Conservation (phyloP, 2,113 vertebrate species). For the Monopterus albus region DNA sequence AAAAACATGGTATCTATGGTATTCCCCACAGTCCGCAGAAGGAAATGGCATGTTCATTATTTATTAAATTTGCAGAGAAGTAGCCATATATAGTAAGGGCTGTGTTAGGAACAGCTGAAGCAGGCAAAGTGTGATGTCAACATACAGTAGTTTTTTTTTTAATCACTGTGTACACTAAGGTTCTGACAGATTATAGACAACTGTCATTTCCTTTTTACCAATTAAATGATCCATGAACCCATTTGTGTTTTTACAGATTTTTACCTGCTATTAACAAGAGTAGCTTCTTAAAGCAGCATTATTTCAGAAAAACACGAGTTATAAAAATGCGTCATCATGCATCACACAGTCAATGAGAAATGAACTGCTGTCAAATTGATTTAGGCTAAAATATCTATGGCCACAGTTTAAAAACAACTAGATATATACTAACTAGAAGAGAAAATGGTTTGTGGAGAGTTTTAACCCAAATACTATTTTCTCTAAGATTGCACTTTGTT, state of each 20-base stretch:
- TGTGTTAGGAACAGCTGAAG: too few species aligned
- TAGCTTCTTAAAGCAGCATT: neutral
- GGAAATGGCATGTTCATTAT: neutral
- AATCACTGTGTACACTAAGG: neutral
- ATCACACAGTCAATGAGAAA: neutral
- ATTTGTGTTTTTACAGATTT: neutral
- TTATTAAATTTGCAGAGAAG: conserved; percentile 2
- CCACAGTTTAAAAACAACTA: neutral
- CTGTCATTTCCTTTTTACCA: neutral
- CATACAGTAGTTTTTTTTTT: neutral
- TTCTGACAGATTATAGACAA: neutral
- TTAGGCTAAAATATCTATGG: neutral
- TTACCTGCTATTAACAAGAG: neutral
- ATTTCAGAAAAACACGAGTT: neutral
- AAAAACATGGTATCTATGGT: neutral
- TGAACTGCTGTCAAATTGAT: neutral
- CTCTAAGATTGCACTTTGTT: too few species aligned
- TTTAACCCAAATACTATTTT: too few species aligned
- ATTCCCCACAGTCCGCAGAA: neutral
- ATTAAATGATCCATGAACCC: neutral
- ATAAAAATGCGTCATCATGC: neutral
- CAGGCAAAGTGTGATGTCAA: neutral
- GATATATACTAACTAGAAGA: too few species aligned
- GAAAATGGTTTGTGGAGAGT: too few species aligned
- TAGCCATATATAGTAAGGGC: neutral